Conservation (phyloP, 2,797 vertebrate genomes). For the Takifugu ocellatus region DNA sequence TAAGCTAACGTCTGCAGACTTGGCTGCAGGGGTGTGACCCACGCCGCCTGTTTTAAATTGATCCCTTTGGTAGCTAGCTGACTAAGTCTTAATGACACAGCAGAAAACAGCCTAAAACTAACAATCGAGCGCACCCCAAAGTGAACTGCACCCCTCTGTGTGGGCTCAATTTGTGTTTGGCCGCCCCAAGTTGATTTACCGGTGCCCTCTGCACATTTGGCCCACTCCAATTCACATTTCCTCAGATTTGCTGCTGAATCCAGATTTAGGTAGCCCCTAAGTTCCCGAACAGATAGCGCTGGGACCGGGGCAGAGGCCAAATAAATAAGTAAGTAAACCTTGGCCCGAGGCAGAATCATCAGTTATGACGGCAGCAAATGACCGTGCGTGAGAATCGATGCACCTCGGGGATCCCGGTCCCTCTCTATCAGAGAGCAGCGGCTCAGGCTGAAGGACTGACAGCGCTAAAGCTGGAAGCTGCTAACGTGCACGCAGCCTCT, state of each 20-base stretch:
- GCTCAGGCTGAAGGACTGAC: conserved; percentile 18
- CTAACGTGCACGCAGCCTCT: conserved; percentile 12
- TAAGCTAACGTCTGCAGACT: conserved; percentile 39
- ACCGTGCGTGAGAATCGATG: conserved; percentile 61
- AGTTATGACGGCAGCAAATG: conserved; percentile 61
- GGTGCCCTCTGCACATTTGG: too few species aligned
- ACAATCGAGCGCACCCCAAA: conserved; percentile 39
- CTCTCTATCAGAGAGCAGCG: conserved; percentile 42
- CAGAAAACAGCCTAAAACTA: conserved; percentile 55
- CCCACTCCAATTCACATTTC: background rate
- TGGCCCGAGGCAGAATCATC: conserved; percentile 51
- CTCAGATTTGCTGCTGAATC: conserved; percentile 38
- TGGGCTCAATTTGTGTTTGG: conserved; percentile 43
- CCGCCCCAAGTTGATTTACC: conserved; percentile 39
- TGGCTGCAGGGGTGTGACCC: conserved; percentile 28
- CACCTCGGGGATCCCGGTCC: conserved; percentile 38
- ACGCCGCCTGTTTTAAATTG: conserved; percentile 40
- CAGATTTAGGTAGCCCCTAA: conserved; percentile 28
- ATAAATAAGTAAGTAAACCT: conserved; percentile 62
- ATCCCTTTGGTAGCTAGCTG: conserved; percentile 41
- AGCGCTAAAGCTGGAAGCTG: conserved; percentile 2
- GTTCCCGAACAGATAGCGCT: conserved; percentile 37
- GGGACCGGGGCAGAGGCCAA: conserved; percentile 26
- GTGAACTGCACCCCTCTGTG: conserved; percentile 39
- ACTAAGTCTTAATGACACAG: conserved; percentile 38